phyloP scores from a whole-genome alignment of 1,140 invertebrate genomes.

The Dendroctonus valens region DNA sequence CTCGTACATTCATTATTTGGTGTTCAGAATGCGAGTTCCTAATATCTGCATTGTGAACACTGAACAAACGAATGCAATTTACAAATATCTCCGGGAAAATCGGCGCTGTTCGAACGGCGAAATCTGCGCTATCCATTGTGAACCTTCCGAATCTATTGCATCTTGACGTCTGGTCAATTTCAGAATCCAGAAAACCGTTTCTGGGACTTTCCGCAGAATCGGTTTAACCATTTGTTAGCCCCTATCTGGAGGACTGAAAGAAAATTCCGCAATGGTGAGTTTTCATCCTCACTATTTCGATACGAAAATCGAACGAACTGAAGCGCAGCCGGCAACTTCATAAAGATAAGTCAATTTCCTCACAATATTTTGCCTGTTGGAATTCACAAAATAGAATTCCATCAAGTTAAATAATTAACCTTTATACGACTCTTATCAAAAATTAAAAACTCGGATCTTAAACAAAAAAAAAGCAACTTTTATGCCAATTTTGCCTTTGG shows the following conservation, averaged over 20 bases:
- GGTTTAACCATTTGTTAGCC: conserved; percentile 28
- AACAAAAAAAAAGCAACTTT: too few species aligned
- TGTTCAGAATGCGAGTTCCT: too few species aligned
- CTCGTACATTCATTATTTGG: too few species aligned
- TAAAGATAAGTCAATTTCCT: not conserved
- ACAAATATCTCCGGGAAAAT: too few species aligned
- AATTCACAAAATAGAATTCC: too few species aligned
- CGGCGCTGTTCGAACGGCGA: not conserved
- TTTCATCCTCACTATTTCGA: conserved; percentile 22
- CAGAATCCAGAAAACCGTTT: conserved; percentile 8
- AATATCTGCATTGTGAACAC: too few species aligned
- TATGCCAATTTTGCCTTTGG: too few species aligned
- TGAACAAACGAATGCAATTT: too few species aligned
- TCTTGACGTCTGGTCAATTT: conserved; percentile 20
- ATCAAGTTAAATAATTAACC: too few species aligned
- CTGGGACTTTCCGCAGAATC: conserved; percentile 10
- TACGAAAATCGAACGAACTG: not conserved
- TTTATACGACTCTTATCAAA: too few species aligned
- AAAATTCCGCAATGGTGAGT: conserved; percentile 19
- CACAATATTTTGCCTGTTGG: not conserved
- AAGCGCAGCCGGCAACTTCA: too few species aligned
- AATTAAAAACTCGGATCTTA: too few species aligned
- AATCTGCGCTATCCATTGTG: not conserved
- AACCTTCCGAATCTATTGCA: conserved; percentile 13
- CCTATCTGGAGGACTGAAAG: conserved; percentile 12